Evolutionary conservation across 2,113 vertebrate genomes (phyloP).

Genomic region (Cottus gobio): DNA sequence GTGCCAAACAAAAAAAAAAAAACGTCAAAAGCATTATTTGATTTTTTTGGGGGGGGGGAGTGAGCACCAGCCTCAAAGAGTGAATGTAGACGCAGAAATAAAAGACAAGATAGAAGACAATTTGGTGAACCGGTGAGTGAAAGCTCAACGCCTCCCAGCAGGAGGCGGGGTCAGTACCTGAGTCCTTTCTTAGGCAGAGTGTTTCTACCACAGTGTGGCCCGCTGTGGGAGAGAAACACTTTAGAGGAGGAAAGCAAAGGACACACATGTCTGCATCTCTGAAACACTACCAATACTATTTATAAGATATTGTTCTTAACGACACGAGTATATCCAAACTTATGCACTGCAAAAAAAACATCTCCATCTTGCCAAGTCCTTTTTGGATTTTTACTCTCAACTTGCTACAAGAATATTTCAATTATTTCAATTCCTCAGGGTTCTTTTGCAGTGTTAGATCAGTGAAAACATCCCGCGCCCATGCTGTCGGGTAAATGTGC

Average conservation of each 20-base stretch:
- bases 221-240: constrained; percentile 93
- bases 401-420: not conserved
- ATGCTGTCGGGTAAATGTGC: constrained; percentile 18
- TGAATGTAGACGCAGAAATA: constrained; percentile 40
- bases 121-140: constrained; percentile 44
- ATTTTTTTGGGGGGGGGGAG: constrained; percentile 50
- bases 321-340: not conserved
- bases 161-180: constrained; percentile 88
- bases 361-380: not conserved
- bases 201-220: constrained; percentile 96
- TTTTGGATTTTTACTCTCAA: not conserved
- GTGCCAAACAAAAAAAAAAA: no score
- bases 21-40: constrained; percentile 10
- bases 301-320: not conserved
- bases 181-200: constrained; percentile 99
- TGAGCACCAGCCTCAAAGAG: constrained; percentile 53
- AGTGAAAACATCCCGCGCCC: not conserved
- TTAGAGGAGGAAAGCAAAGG: constrained; percentile 74
- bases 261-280: constrained; percentile 43
- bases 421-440: not conserved
- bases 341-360: constrained; percentile 21
- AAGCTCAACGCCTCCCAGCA: constrained; percentile 57
- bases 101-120: constrained; percentile 26
- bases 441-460: constrained; percentile 39
- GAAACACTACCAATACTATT: not conserved